phyloP scores from a whole-genome alignment of 1,140 invertebrate species.

The Paracyclopina nana region DNA sequence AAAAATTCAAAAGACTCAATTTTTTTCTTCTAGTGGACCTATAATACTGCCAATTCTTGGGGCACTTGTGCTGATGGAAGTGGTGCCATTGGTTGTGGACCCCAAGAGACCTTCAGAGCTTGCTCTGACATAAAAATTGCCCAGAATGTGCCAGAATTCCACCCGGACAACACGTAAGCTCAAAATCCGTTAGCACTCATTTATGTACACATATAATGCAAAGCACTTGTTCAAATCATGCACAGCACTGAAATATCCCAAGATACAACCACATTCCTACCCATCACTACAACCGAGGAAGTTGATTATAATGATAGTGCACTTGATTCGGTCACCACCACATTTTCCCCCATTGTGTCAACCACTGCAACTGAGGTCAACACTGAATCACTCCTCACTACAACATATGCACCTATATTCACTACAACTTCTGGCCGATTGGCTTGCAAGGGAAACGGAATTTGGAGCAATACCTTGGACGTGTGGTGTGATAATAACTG shows the following conservation, averaged over 20 bases:
- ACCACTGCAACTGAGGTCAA: not conserved
- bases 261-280: not conserved
- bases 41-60: conserved; percentile 37
- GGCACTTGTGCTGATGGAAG: conserved; percentile 27
- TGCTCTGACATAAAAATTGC: conserved; percentile 58
- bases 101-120: conserved; percentile 64
- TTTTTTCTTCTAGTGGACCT: conserved; percentile 45
- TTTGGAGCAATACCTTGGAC: too few relatives aligned
- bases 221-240: too few relatives aligned
- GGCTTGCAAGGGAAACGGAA: not conserved
- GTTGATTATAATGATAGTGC: not conserved
- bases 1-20: not conserved
- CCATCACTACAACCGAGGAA: not conserved
- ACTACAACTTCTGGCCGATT: not conserved
- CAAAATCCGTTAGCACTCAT: not conserved
- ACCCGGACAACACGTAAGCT: not conserved
- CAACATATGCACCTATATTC: not conserved
- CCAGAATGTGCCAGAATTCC: not conserved
- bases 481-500: conserved; percentile 2
- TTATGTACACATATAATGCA: too few relatives aligned
- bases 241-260: not conserved
- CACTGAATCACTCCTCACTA: not conserved
- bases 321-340: not conserved
- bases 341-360: not conserved
- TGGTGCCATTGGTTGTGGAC: conserved; percentile 53